These are phyloP conservation scores for Spatula clypeata DNA, from an alignment of 2,797 vertebrate species.

Conservation along the genomic window DNA sequence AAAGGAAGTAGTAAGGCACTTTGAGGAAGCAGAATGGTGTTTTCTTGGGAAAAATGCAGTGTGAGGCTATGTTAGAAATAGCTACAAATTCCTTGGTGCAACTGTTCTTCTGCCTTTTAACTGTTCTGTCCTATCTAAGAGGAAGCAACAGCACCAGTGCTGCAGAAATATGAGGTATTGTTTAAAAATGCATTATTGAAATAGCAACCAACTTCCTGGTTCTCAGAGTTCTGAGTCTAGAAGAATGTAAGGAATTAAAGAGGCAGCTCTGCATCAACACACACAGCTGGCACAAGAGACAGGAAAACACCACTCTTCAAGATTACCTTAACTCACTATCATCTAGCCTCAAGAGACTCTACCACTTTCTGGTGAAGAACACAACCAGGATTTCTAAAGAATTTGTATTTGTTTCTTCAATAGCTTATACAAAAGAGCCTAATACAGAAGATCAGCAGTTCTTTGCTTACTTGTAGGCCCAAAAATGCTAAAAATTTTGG, in stretches of 20 bases:
- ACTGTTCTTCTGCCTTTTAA: neutral
- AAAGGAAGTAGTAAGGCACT: neutral
- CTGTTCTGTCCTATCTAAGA: too few relatives aligned
- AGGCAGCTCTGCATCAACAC: neutral
- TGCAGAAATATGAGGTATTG: neutral
- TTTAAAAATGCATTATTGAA: neutral
- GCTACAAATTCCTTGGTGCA: neutral
- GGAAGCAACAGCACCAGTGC: neutral
- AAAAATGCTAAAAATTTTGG: neutral
- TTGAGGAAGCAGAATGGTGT: neutral
- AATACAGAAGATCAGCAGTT: neutral
- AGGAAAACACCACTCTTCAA: neutral
- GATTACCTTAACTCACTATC: neutral
- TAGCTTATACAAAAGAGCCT: neutral
- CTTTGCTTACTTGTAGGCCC: neutral
- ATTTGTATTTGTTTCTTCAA: neutral
- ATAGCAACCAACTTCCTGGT: rapidly evolving
- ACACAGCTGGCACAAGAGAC: neutral
- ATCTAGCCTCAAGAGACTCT: neutral
- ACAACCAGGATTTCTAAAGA: neutral
- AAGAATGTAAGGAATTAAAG: neutral
- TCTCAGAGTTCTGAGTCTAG: neutral
- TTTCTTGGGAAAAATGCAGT: neutral
- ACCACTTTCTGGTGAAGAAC: neutral
- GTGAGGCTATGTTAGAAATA: neutral